Evolutionary conservation across 2,113 vertebrate species (phyloP), one percentile per base, ranked within the genome.

Genomic region (Perca schrenkii): DNA sequence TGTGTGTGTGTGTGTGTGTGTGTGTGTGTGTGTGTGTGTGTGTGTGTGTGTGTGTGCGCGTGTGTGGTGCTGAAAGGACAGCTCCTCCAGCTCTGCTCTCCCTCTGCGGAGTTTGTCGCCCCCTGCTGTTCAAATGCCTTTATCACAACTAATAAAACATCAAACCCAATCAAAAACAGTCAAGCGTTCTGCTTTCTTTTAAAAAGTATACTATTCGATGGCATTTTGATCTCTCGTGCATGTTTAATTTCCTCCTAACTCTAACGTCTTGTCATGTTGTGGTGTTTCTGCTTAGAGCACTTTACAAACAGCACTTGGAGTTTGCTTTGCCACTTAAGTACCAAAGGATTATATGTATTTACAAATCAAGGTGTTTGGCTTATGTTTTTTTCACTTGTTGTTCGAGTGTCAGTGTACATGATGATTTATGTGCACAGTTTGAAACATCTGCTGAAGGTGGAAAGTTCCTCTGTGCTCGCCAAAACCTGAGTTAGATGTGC

Each of bases 21-120:
- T 53, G 85, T 86, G 95, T 10, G 53, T 53, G 85, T 86, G 95
- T 7, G 53, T 53, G 85, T 86, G 95, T 10, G 53, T 53, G 85
- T 86, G 95, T 7, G 53, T 50, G 85, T 85, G 95, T 14, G 57
- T 53, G 85, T 86, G 95, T 40, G 67, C 13, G 56, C 12, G 28
- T 16, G 46, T 52, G 85, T 87, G 95, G 95, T 95, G 94, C 95
- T 96, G 95, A 95, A 96, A 81, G 94, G 93, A 96, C 96, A 96
- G 96, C 95, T 96, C 94, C 82, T 87, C 46, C 56, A 76, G 74
- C 68, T 16, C 13, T 58, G 53, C 17, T 14, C 40, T 1, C 0
- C 53, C 47, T 60, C 47, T 28, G 31, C 67, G 80, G 80, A 60
- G 34, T 87, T 31, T 93, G 90, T 79, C 90, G 56, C 86, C 90